Evolutionary conservation across 2,888 invertebrate genomes (phyloP).

Genomic region (Prosapia bicincta): DNA sequence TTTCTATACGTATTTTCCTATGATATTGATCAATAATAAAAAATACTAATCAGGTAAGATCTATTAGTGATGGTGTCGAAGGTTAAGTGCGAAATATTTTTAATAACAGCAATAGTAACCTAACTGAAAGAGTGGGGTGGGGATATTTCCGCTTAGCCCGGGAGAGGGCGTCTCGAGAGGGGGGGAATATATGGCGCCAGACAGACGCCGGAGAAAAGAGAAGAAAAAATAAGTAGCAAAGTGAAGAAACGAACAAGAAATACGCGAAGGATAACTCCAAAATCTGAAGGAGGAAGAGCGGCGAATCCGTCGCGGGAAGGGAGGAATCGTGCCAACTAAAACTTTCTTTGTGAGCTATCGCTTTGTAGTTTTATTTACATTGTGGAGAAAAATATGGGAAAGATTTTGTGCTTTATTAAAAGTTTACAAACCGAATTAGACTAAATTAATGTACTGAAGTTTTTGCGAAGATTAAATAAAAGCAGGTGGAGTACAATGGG

Average conservation of each 20-base stretch:
- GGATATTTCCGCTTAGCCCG: slow-evolving; percentile 23
- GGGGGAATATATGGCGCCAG: slow-evolving; percentile 26
- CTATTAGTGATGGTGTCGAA: not conserved
- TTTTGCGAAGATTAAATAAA: too few relatives aligned
- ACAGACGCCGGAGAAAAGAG: slow-evolving; percentile 24
- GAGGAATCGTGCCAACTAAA: not conserved
- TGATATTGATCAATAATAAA: too few relatives aligned
- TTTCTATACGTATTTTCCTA: too few relatives aligned
- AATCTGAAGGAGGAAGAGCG: not conserved
- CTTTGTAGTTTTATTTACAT: too few relatives aligned
- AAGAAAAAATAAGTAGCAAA: slow-evolving; percentile 30
- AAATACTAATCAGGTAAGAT: too few relatives aligned
- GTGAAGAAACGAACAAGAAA: slow-evolving; percentile 16
- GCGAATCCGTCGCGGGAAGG: not conserved
- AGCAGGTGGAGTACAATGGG: too few relatives aligned
- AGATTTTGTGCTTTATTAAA: too few relatives aligned
- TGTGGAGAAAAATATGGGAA: too few relatives aligned
- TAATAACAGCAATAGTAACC: slow-evolving; percentile 17
- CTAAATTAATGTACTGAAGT: too few relatives aligned
- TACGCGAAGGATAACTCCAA: not conserved
- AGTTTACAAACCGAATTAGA: too few relatives aligned
- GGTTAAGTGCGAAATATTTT: slow-evolving; percentile 18
- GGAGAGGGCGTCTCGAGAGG: slow-evolving; percentile 8
- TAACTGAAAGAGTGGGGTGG: slow-evolving; percentile 28
- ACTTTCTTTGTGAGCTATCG: not conserved